phyloP scores from a whole-genome alignment of 1,140 invertebrate species.

The Thalassaphorura encarpata region DNA sequence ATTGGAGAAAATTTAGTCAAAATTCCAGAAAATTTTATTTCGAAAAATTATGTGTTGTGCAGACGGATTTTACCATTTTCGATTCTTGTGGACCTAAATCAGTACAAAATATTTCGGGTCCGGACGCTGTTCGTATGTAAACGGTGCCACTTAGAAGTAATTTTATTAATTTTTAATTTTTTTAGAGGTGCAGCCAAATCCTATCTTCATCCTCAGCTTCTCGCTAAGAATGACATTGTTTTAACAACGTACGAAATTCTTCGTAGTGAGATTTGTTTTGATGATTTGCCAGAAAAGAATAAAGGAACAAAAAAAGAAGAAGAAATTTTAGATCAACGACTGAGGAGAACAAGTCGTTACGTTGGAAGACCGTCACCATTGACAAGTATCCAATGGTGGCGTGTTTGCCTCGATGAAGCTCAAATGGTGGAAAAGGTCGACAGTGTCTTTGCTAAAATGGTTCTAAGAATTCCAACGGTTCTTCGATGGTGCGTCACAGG shows the following conservation, averaged over 20 bases:
- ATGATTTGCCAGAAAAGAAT: slow-evolving; percentile 45
- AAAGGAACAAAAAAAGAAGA: too few relatives aligned
- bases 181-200: slow-evolving; percentile 41
- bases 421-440: slow-evolving; percentile 63
- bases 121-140: too few relatives aligned
- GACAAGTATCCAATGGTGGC: slow-evolving; percentile 60
- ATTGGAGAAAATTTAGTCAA: too few relatives aligned
- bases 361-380: slow-evolving; percentile 51
- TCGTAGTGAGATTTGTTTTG: slow-evolving; percentile 50
- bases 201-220: slow-evolving; percentile 53
- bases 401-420: slow-evolving; percentile 69
- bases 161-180: too few relatives aligned
- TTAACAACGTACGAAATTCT: slow-evolving; percentile 60
- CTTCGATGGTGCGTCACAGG: slow-evolving; percentile 70
- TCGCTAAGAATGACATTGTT: slow-evolving; percentile 59
- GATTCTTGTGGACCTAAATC: too few relatives aligned
- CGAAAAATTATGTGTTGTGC: too few relatives aligned
- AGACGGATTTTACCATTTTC: too few relatives aligned
- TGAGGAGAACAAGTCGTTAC: slow-evolving; percentile 50
- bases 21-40: too few relatives aligned
- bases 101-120: too few relatives aligned
- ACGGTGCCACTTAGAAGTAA: too few relatives aligned
- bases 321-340: slow-evolving; percentile 31
- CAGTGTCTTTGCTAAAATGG: slow-evolving; percentile 53
- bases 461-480: slow-evolving; percentile 45